A percentile compares a stretch with the other conserved stretches of the same genome.
These are phyloP conservation scores for Polypedilum vanderplanki DNA, from an alignment of 1,140 invertebrate species.

Conservation along the genomic window DNA sequence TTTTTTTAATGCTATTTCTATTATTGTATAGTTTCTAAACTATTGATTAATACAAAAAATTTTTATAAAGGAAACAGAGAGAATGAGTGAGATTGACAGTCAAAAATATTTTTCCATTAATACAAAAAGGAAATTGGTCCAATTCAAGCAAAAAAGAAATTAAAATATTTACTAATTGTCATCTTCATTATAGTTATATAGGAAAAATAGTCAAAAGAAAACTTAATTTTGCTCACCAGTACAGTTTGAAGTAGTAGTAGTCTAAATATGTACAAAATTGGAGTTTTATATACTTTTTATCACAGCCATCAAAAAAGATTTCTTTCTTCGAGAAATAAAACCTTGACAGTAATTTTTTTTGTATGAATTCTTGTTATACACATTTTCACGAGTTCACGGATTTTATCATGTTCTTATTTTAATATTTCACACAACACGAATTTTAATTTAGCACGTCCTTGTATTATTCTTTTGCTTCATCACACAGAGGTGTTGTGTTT, in stretches of 20 bases:
- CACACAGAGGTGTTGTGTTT: constrained; percentile 31
- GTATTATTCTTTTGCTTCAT: constrained; percentile 26
- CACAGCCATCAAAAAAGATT: constrained; percentile 14
- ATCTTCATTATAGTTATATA: neutral
- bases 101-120: too few species aligned
- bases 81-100: too few species aligned
- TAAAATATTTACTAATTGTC: neutral
- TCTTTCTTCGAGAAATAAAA: neutral
- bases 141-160: neutral
- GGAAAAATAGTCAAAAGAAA: neutral
- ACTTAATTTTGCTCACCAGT: neutral
- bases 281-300: neutral
- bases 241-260: neutral
- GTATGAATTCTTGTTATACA: neutral
- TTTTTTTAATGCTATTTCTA: too few species aligned
- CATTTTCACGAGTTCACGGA: neutral
- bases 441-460: too few species aligned
- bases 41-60: too few species aligned
- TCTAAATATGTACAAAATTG: neutral
- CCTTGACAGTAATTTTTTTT: neutral
- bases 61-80: too few species aligned
- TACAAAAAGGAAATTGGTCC: neutral
- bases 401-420: neutral
- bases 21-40: too few species aligned
- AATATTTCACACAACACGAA: neutral